These are phyloP conservation scores for Axis porcinus DNA, from an alignment of 2,113 vertebrate genomes.

Conservation along the genomic window DNA sequence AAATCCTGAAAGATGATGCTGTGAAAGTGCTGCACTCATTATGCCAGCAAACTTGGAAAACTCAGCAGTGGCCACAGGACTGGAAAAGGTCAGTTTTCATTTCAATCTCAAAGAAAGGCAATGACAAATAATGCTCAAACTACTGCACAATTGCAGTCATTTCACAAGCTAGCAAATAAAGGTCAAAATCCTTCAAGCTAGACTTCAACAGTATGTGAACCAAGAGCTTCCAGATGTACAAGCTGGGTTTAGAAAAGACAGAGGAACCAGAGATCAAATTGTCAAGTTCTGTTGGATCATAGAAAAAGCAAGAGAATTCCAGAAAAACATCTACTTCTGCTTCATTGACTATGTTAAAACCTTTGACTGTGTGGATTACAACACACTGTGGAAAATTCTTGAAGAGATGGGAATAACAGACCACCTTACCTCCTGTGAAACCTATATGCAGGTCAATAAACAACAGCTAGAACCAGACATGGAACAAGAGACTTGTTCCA, in stretches of 20 bases:
- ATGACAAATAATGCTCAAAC: background rate
- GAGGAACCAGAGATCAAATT: background rate
- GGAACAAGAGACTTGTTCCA: background rate
- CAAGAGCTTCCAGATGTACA: background rate
- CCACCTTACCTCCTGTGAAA: background rate
- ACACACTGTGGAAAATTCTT: background rate
- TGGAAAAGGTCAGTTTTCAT: background rate
- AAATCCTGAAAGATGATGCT: background rate
- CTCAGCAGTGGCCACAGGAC: background rate
- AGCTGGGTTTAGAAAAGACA: background rate
- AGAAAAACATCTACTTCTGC: background rate
- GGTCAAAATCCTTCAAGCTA: background rate
- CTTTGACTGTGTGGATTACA: background rate
- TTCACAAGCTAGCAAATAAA: background rate
- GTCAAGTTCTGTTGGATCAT: background rate
- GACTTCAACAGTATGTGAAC: background rate
- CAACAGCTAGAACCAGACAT: background rate
- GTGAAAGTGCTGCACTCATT: background rate
- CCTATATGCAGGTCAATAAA: background rate
- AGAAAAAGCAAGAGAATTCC: background rate
- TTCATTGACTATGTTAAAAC: background rate
- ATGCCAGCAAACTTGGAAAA: background rate
- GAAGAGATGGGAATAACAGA: background rate
- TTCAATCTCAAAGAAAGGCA: background rate
- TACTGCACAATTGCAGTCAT: background rate